These are phyloP conservation scores for Parambassis ranga DNA, from an alignment of 2,797 vertebrate genomes.

Conservation along the genomic window DNA sequence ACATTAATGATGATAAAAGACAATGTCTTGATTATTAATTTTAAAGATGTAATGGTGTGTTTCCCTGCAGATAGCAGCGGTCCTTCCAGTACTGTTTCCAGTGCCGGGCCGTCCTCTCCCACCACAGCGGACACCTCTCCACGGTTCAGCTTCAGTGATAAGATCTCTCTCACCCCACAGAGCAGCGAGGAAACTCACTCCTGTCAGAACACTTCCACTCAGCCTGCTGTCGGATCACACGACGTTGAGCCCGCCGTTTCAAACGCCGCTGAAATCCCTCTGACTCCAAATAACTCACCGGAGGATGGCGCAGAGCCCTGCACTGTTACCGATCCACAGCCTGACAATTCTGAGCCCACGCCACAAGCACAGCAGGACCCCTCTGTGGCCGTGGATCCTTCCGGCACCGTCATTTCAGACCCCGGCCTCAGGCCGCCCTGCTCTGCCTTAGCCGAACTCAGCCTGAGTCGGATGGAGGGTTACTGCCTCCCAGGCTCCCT, in stretches of 20 bases:
- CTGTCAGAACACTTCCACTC: slow-evolving; percentile 51
- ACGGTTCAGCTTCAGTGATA: slow-evolving; percentile 91
- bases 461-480: slow-evolving; percentile 66
- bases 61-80: slow-evolving; percentile 93
- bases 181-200: slow-evolving; percentile 83
- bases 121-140: slow-evolving; percentile 86
- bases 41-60: too few relatives aligned
- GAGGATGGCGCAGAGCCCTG: slow-evolving; percentile 33
- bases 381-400: background rate
- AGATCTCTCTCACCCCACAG: slow-evolving; percentile 81
- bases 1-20: too few relatives aligned
- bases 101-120: slow-evolving; percentile 94
- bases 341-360: background rate
- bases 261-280: slow-evolving; percentile 30
- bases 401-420: background rate
- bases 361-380: slow-evolving; percentile 1
- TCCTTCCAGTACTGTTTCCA: slow-evolving; percentile 95
- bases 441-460: slow-evolving; percentile 60
- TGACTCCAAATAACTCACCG: slow-evolving; percentile 53
- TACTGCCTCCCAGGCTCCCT: slow-evolving; percentile 76
- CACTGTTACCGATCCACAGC: background rate
- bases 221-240: slow-evolving; percentile 22
- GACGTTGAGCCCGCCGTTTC: slow-evolving; percentile 22
- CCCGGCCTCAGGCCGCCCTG: slow-evolving; percentile 35
- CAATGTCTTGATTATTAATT: too few relatives aligned